A percentile compares a stretch with the other conserved stretches of the same genome.
Evolutionary conservation across 2,888 invertebrate species (phyloP).

Genomic region (Sericinus montela): DNA sequence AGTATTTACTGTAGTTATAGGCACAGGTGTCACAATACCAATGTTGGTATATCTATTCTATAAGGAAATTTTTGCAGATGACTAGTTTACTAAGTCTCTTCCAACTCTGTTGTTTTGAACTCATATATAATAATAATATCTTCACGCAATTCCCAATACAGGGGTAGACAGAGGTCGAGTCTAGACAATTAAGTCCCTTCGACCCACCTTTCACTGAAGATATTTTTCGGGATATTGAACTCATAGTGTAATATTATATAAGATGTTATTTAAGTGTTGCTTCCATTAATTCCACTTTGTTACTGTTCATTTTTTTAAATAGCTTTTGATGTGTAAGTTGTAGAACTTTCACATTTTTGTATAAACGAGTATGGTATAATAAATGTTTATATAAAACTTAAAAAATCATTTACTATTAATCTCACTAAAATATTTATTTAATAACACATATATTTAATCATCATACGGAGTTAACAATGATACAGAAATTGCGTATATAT

Average conservation of each 20-base stretch:
- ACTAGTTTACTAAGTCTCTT: constrained; percentile 22
- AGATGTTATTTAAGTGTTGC: not conserved
- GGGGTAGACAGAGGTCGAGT: too few relatives aligned
- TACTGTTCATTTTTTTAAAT: too few relatives aligned
- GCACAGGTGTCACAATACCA: constrained; percentile 85
- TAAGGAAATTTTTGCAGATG: constrained; percentile 52
- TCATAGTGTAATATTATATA: not conserved
- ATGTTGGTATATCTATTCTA: constrained; percentile 77
- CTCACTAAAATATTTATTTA: not conserved
- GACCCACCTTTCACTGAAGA: too few relatives aligned
- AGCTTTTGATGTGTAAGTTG: too few relatives aligned
- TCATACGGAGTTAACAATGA: too few relatives aligned
- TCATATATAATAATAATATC: too few relatives aligned
- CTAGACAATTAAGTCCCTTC: too few relatives aligned
- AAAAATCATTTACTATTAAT: not conserved
- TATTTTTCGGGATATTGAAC: too few relatives aligned
- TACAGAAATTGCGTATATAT: too few relatives aligned
- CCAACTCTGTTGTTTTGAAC: too few relatives aligned
- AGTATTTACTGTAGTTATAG: constrained; percentile 83
- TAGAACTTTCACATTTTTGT: not conserved
- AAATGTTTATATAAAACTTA: not conserved
- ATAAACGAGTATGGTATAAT: not conserved
- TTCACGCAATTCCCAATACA: too few relatives aligned
- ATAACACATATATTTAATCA: not conserved
- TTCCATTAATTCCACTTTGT: not conserved